Conservation (phyloP, 2,888 invertebrate genomes). For the Eilema depressum region DNA sequence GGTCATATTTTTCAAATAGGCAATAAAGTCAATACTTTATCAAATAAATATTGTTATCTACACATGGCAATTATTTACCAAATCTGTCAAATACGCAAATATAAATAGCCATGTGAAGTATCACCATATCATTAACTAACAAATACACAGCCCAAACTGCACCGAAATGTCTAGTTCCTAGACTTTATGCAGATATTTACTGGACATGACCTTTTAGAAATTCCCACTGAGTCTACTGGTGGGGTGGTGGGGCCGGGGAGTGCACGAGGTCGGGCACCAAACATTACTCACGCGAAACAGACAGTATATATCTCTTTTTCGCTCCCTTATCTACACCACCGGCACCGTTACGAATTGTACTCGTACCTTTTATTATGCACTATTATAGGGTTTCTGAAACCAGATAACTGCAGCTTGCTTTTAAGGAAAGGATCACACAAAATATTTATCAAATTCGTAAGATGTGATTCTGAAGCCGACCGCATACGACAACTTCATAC, state of each 20-base stretch:
- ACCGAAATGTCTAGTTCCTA: neutral
- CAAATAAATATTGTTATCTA: too few relatives aligned
- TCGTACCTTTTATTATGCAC: neutral
- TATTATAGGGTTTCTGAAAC: neutral
- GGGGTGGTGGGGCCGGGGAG: neutral
- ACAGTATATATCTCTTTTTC: neutral
- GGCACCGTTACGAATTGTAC: neutral
- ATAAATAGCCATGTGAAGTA: too few relatives aligned
- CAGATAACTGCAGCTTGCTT: neutral
- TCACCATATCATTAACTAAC: too few relatives aligned
- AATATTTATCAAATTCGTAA: too few relatives aligned
- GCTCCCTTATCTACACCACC: neutral
- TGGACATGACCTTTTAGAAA: neutral
- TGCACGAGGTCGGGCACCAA: neutral
- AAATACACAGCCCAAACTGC: neutral
- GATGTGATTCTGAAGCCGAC: too few relatives aligned
- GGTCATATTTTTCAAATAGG: too few relatives aligned
- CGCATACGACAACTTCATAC: too few relatives aligned
- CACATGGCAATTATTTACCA: too few relatives aligned
- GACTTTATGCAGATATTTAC: neutral
- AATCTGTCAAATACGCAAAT: too few relatives aligned
- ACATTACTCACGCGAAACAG: neutral
- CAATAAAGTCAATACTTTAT: too few relatives aligned
- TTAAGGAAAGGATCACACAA: too few relatives aligned
- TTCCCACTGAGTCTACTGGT: neutral